phyloP scores from a whole-genome alignment of 2,888 invertebrate species.

The Dorcus parallelipipedus region DNA sequence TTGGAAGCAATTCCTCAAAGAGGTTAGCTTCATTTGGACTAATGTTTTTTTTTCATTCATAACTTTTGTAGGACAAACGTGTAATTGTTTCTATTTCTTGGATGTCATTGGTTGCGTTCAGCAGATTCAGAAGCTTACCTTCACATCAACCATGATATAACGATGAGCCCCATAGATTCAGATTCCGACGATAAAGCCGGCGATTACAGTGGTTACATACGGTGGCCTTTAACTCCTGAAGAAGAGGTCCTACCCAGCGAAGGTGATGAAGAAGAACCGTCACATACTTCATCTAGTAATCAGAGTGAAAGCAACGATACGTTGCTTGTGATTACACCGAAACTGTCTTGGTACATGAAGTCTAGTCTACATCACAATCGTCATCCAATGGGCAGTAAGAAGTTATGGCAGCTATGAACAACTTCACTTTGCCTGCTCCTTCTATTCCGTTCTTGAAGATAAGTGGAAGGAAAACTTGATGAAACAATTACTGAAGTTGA shows the following conservation, averaged over 20 bases:
- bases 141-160: slow-evolving; percentile 26
- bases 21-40: too few species aligned
- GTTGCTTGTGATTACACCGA: slow-evolving; percentile 52
- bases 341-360: slow-evolving; percentile 53
- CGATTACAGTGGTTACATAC: slow-evolving; percentile 56
- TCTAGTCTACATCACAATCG: slow-evolving; percentile 59
- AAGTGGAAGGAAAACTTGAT: slow-evolving; percentile 67
- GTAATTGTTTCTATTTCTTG: too few species aligned
- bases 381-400: slow-evolving; percentile 45
- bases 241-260: slow-evolving; percentile 38
- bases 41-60: too few species aligned
- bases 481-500: slow-evolving; percentile 52
- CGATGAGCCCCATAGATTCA: slow-evolving; percentile 33
- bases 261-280: slow-evolving; percentile 31
- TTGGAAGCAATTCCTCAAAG: too few species aligned
- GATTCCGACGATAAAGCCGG: slow-evolving; percentile 55
- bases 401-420: slow-evolving; percentile 65
- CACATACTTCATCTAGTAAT: slow-evolving; percentile 11
- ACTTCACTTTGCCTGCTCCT: slow-evolving; percentile 61
- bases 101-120: too few species aligned
- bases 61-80: too few species aligned
- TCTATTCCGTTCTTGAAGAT: slow-evolving; percentile 70
- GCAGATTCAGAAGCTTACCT: slow-evolving; percentile 33
- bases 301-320: slow-evolving; percentile 10
- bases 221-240: slow-evolving; percentile 52